Conservation (phyloP, 64 coral and sea anemone genomes). For the Acropora tenuis region DNA sequence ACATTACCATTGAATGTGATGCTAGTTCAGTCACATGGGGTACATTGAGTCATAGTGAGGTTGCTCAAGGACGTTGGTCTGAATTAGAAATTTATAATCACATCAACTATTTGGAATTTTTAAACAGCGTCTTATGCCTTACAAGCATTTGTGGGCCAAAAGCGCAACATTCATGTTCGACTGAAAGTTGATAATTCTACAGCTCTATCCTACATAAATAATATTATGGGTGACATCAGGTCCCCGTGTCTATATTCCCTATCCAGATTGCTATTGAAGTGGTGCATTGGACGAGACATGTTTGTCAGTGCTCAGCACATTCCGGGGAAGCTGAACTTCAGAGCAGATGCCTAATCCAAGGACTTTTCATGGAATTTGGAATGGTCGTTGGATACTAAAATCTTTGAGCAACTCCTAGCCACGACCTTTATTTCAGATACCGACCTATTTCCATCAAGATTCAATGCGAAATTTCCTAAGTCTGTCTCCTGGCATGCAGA, state of each 20-base stretch:
- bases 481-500: constrained; percentile 76
- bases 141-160: constrained; percentile 16
- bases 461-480: constrained; percentile 31
- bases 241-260: constrained; percentile 5
- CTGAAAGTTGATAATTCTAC: constrained; percentile 40
- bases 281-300: constrained; percentile 50
- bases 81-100: not conserved
- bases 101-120: constrained; percentile 47
- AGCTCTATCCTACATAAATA: constrained; percentile 51
- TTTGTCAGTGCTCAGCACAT: constrained; percentile 55
- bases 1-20: constrained; percentile 40
- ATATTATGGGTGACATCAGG: constrained; percentile 32
- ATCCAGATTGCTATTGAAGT: constrained; percentile 14
- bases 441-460: not conserved
- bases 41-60: not conserved
- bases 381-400: constrained; percentile 27
- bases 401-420: constrained; percentile 26
- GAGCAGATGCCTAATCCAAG: constrained; percentile 27
- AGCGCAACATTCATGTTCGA: constrained; percentile 10
- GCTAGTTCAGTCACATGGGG: constrained; percentile 63
- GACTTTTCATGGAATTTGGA: constrained; percentile 39
- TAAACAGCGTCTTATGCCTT: constrained; percentile 40
- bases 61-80: constrained; percentile 32
- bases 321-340: constrained; percentile 56
- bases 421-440: constrained; percentile 16